Evolutionary conservation across 1,140 invertebrate species (phyloP).

Genomic region (Berghia stephanieae): DNA sequence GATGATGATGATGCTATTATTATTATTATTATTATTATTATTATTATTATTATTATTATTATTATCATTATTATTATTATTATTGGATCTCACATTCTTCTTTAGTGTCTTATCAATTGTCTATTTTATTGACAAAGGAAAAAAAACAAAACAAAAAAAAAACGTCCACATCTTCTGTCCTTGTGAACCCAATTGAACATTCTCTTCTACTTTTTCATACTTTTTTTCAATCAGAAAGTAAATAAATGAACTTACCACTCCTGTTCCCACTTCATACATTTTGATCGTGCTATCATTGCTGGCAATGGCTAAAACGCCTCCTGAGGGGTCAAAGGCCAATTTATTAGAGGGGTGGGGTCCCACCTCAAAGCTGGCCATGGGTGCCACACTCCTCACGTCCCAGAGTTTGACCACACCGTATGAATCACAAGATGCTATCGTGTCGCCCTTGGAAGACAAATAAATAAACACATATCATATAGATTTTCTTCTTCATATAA

Average conservation of each 20-base stretch:
- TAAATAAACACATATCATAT: too few species aligned
- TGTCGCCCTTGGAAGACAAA: slow-evolving; percentile 59
- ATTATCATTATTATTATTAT: too few species aligned
- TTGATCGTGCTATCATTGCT: slow-evolving; percentile 65
- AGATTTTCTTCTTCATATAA: too few species aligned
- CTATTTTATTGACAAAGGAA: background rate
- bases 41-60: too few species aligned
- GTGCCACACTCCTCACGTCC: slow-evolving; percentile 64
- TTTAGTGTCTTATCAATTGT: background rate
- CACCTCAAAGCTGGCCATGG: slow-evolving; percentile 60
- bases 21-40: too few species aligned
- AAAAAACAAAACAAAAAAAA: background rate
- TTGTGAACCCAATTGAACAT: background rate
- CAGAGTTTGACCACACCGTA: slow-evolving; percentile 66
- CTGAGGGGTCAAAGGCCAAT: slow-evolving; percentile 64
- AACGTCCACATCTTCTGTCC: background rate
- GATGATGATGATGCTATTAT: too few species aligned
- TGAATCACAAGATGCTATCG: slow-evolving; percentile 66
- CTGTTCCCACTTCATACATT: slow-evolving; percentile 64
- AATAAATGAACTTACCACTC: slow-evolving; percentile 51
- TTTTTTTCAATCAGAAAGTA: background rate
- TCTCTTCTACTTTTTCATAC: background rate
- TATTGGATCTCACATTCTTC: too few species aligned
- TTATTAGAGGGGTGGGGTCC: slow-evolving; percentile 66
- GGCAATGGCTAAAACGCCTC: slow-evolving; percentile 58